Evolutionary conservation across 1,140 invertebrate species (phyloP), one percentile per base, ranked within the genome.

Genomic region (Drosophila triauraria): DNA sequence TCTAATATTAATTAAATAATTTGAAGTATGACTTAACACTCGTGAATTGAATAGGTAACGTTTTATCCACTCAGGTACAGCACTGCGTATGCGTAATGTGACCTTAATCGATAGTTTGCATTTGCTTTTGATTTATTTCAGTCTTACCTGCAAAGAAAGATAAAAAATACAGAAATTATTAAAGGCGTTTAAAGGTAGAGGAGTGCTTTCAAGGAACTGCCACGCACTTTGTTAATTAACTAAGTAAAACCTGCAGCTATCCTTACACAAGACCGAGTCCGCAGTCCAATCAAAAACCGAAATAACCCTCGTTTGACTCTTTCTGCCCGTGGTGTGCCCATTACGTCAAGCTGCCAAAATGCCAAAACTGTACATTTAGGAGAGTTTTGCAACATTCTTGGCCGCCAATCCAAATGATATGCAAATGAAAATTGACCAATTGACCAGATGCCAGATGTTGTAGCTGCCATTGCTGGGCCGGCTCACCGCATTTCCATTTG

Each of bases 371-470:
- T 63, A 75, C 69, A 75, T 48, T 75, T 54, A 15, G 50, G 38
- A 75, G 58, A 68, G 75, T 78, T 69, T 78, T 70, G 75, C 75
- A 78, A 78, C 75, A 69, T 78, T 74, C 70, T 74, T 72, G 70
- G 75, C 75, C 40, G 54, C 63, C 83, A 82, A 86, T 88, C 82
- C 80, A 80, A 86, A 83, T 64, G 80, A 80, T 88, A 88, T 82
- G 75, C 76, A 86, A 86, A 86, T 86, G 79, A 77, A 82, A 86
- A 86, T 87, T 87, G 79, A 79, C 75, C 82, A 87, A 82, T 76
- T 87, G 83, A 86, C 65, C 78, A 80, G 59, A 67, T 74, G 68
- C 76, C 74, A 72, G 69, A 65, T 70, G 53, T 67, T 69, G 44
- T 68, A 56, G 40, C 80, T 68, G 75, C 81, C 60, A 62, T 58